These are phyloP conservation scores for Resseliella maxima DNA, from an alignment of 2,888 invertebrate genomes.

Conservation along the genomic window DNA sequence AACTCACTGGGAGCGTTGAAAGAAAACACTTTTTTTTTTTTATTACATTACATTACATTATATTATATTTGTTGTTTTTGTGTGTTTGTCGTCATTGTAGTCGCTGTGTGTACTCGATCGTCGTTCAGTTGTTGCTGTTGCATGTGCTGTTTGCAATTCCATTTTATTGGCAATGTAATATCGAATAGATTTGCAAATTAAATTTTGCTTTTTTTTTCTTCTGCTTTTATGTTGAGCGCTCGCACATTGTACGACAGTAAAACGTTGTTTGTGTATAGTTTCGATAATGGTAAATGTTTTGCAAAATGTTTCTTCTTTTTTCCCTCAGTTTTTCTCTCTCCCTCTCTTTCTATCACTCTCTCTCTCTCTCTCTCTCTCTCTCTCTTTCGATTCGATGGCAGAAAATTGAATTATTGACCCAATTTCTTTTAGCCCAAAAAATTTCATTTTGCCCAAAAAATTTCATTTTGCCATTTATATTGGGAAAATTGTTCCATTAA, in stretches of 20 bases:
- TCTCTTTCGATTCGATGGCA: neutral
- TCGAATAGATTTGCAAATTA: slow-evolving; percentile 54
- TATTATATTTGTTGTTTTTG: no score
- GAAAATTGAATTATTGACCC: slow-evolving; percentile 55
- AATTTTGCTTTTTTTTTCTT: neutral
- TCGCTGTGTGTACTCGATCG: neutral
- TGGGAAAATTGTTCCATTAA: neutral
- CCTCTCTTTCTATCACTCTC: no score
- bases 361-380: neutral
- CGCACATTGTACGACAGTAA: neutral
- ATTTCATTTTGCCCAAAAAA: neutral
- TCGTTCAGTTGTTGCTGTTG: neutral
- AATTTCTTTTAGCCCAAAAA: neutral
- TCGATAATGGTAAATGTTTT: neutral
- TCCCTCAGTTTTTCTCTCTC: no score
- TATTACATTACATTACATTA: no score
- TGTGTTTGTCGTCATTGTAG: neutral
- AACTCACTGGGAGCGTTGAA: neutral
- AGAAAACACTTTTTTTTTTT: neutral
- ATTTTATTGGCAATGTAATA: slow-evolving; percentile 48
- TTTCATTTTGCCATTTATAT: neutral
- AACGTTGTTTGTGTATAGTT: neutral
- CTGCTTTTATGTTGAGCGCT: neutral
- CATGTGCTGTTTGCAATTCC: slow-evolving; percentile 52
- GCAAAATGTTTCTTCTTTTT: no score